Evolutionary conservation across 2,113 vertebrate genomes (phyloP), one percentile per base, ranked within the genome.

Genomic region (Ginglymostoma cirratum): DNA sequence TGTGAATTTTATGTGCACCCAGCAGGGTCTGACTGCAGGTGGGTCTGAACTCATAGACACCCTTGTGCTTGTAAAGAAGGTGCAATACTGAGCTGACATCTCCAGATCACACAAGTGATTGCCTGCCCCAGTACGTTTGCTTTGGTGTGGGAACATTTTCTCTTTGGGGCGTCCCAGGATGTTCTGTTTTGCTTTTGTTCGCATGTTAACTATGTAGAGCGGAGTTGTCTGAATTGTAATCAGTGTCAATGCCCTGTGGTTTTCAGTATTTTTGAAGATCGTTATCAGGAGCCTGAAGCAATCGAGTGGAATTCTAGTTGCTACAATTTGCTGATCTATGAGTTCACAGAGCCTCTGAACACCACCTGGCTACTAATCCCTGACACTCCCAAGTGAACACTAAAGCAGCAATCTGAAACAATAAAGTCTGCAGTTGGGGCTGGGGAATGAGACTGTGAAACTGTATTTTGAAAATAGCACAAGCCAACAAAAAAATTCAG

Each of bases 331-430:
- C 94, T 95, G 94, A 95, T 95, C 67, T 52, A 45, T 76, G 94
- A 27, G 94, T 95, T 69, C 94, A 70, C 14, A 5, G 69, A 95
- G 94, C n/a, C 69, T 72, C 69, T 95, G 94, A 95, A 72, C 67
- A 95, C 94, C 94, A 95, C 94, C 94, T 95, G 94, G 94, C 42
- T 72, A 30, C 94, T 95, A 95, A 95, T 95, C 94, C 69, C 67
- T 52, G 45, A 72, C 66, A 76, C 67, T 95, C 94, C 94, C 94
- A 76, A 76, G 67, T 27, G 94, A 95, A 76, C 15, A 45, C 27
- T 72, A 45, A 52, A 76, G 94, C 94, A 70, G 38, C 69, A 95
- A 95, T 95, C 94, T 30, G 67, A 23, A 95, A 52, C 48, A 34
- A 72, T 48, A 83, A 80, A 72, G 72, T 48, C 67, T 72, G 94